phyloP scores from a whole-genome alignment of 2,888 invertebrate species.

The Micropterix aruncella region DNA sequence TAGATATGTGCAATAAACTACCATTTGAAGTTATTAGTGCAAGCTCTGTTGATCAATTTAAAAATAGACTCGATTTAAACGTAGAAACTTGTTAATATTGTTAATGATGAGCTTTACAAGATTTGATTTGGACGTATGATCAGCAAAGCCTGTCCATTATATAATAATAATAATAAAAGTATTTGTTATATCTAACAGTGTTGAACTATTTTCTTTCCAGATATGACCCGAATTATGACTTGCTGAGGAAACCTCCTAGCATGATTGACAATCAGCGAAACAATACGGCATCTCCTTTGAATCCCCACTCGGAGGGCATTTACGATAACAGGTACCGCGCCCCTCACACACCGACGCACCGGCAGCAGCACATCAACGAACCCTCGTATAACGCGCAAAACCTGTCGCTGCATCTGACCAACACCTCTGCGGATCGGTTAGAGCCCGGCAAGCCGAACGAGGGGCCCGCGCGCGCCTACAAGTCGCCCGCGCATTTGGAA shows the following conservation, averaged over 20 bases:
- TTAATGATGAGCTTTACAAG: too few relatives aligned
- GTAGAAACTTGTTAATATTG: too few relatives aligned
- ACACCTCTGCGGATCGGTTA: slow-evolving; percentile 26
- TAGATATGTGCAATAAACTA: too few relatives aligned
- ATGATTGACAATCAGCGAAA: slow-evolving; percentile 29
- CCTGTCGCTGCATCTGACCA: slow-evolving; percentile 31
- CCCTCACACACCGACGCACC: slow-evolving; percentile 19
- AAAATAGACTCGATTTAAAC: too few relatives aligned
- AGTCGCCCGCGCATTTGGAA: slow-evolving; percentile 10
- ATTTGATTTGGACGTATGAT: too few relatives aligned
- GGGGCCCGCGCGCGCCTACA: slow-evolving; percentile 3
- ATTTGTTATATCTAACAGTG: too few relatives aligned
- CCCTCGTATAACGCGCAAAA: slow-evolving; percentile 29
- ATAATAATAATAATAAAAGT: too few relatives aligned
- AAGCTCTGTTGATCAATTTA: too few relatives aligned
- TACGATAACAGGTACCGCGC: slow-evolving; percentile 37
- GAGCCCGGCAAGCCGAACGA: slow-evolving; percentile 27
- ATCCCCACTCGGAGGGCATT: slow-evolving; percentile 31
- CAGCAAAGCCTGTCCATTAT: too few relatives aligned
- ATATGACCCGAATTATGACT: slow-evolving; percentile 39
- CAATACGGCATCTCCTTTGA: slow-evolving; percentile 25
- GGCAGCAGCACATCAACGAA: slow-evolving; percentile 9
- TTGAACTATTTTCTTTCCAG: slow-evolving; percentile 28
- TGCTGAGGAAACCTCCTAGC: slow-evolving; percentile 36
- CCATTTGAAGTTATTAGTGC: too few relatives aligned